phyloP scores from a whole-genome alignment of 2,797 vertebrate species.

The Scomberomorus guttatus region DNA sequence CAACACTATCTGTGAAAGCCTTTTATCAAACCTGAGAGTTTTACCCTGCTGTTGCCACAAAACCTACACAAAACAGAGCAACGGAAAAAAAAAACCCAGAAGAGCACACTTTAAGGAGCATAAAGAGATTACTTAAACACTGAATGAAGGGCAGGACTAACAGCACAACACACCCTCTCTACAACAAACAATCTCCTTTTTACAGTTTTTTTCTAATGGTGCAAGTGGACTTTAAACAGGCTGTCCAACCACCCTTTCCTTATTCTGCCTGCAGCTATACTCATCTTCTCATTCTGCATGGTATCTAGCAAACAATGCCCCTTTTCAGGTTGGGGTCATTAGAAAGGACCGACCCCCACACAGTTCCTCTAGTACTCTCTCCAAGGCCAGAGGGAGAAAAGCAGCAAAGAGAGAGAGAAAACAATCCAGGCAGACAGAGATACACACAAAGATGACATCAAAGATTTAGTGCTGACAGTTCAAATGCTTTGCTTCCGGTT shows the following conservation, averaged over 20 bases:
- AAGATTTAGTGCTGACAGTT: slow-evolving; percentile 4
- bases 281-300: slow-evolving; percentile 47
- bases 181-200: slow-evolving; percentile 27
- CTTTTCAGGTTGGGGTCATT: slow-evolving; percentile 57
- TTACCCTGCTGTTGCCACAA: slow-evolving; percentile 5
- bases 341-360: slow-evolving; percentile 31
- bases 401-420: slow-evolving; percentile 19
- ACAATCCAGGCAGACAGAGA: not conserved
- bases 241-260: slow-evolving; percentile 31
- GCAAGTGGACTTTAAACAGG: slow-evolving; percentile 53
- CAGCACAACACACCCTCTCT: slow-evolving; percentile 6
- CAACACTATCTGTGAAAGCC: slow-evolving; percentile 1
- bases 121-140: slow-evolving; percentile 28
- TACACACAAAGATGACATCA: not conserved
- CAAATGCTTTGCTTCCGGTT: not conserved
- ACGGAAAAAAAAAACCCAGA: not conserved
- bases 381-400: slow-evolving; percentile 17
- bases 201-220: slow-evolving; percentile 7
- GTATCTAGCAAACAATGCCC: slow-evolving; percentile 65
- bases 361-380: slow-evolving; percentile 38
- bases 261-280: slow-evolving; percentile 25
- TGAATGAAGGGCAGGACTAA: slow-evolving; percentile 3
- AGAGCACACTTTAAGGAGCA: slow-evolving; percentile 7
- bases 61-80: slow-evolving; percentile 23
- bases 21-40: slow-evolving; percentile 18